phyloP scores from a whole-genome alignment of 2,888 invertebrate genomes.

The Mimas tiliae region DNA sequence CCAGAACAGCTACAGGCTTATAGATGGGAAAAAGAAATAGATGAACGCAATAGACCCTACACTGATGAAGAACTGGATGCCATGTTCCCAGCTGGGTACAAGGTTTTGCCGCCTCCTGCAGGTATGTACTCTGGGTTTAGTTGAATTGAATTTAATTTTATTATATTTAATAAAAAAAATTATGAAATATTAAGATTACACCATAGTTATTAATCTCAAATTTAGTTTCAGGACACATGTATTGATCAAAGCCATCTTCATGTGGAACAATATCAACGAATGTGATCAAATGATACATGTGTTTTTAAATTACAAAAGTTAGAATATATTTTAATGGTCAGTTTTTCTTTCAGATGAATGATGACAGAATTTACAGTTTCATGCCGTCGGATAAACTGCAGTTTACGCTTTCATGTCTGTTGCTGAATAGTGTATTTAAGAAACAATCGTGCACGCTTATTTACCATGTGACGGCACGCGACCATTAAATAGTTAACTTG shows the following conservation, averaged over 20 bases:
- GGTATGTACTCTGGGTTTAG: slow-evolving; percentile 77
- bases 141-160: slow-evolving; percentile 29
- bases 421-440: slow-evolving; percentile 45
- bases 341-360: slow-evolving; percentile 83
- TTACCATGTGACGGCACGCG: slow-evolving; percentile 41
- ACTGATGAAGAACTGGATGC: slow-evolving; percentile 98
- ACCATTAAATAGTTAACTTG: slow-evolving; percentile 45
- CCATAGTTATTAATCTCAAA: slow-evolving; percentile 74
- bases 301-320: slow-evolving; percentile 59
- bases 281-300: slow-evolving; percentile 62
- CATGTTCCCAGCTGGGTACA: slow-evolving; percentile 99
- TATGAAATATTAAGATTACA: slow-evolving; percentile 49
- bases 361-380: slow-evolving; percentile 76
- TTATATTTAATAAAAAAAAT: slow-evolving; percentile 34
- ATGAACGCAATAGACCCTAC: slow-evolving; percentile 98
- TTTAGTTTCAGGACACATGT: slow-evolving; percentile 83
- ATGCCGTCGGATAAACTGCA: slow-evolving; percentile 67
- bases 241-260: slow-evolving; percentile 64
- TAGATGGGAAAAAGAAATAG: slow-evolving; percentile 99
- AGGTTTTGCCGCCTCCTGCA: slow-evolving; percentile 97
- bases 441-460: slow-evolving; percentile 31
- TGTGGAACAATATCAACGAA: slow-evolving; percentile 53
- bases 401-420: slow-evolving; percentile 30
- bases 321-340: slow-evolving; percentile 67
- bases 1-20: slow-evolving; percentile 99